Conservation (phyloP, 2,113 vertebrate species). For the Thamnophis sirtalis region DNA sequence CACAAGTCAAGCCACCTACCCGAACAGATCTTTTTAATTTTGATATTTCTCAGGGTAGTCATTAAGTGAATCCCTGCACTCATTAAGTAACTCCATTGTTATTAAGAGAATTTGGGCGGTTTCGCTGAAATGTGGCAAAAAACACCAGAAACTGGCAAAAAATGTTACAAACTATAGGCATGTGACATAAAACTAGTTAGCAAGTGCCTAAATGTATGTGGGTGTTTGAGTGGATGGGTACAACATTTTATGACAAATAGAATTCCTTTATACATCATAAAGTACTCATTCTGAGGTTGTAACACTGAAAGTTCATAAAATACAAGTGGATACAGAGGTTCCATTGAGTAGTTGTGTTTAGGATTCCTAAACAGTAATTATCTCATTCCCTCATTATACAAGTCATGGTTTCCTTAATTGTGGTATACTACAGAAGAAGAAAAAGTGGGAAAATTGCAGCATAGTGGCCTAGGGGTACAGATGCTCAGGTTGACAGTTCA, state of each 20-base stretch:
- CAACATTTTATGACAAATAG: background rate
- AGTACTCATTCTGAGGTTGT: background rate
- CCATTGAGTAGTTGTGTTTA: background rate
- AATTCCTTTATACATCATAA: background rate
- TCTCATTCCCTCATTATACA: background rate
- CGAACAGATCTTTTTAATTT: too few relatives aligned
- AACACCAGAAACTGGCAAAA: background rate
- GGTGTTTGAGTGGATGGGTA: background rate
- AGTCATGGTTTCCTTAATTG: background rate
- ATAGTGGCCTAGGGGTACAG: background rate
- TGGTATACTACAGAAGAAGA: background rate
- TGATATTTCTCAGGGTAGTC: background rate
- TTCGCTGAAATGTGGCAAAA: background rate
- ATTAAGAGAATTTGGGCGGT: background rate
- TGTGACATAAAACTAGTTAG: background rate
- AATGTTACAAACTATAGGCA: background rate
- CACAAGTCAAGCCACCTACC: too few relatives aligned
- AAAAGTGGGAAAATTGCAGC: background rate
- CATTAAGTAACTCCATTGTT: background rate
- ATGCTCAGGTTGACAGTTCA: background rate
- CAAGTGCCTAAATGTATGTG: background rate
- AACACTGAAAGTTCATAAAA: background rate
- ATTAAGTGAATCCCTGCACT: background rate
- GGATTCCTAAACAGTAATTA: background rate
- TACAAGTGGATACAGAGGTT: background rate